A percentile compares a stretch with the other conserved stretches of the same genome.
Conservation (phyloP, 2,113 vertebrate species). For the Seriola dumerili region DNA sequence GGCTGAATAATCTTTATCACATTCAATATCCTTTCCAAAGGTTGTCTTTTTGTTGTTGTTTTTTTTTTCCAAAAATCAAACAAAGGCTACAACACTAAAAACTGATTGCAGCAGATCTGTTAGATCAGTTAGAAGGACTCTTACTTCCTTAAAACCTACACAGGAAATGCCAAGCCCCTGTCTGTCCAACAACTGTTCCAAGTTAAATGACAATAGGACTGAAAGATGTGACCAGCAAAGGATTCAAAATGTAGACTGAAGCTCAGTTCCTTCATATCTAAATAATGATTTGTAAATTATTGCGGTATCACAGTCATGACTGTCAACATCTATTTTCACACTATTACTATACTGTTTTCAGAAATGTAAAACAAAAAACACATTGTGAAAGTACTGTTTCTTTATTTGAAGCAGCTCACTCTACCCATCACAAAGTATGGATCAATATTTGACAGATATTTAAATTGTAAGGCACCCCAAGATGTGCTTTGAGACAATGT, state of each 20-base stretch:
- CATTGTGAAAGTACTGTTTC: conserved; percentile 57
- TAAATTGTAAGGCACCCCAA: conserved; percentile 95
- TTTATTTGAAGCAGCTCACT: conserved; percentile 93
- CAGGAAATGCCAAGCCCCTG: background rate
- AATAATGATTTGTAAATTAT: background rate
- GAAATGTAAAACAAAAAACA: conserved; percentile 10
- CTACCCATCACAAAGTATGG: conserved; percentile 89
- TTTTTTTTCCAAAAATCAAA: too few species aligned
- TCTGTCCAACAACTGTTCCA: too few species aligned
- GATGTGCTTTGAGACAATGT: conserved; percentile 89
- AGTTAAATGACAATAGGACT: background rate
- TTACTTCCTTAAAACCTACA: background rate
- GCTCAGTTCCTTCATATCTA: background rate
- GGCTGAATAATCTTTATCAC: background rate
- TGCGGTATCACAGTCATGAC: background rate
- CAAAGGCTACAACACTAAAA: background rate
- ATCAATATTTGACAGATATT: conserved; percentile 92
- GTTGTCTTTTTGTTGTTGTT: too few species aligned
- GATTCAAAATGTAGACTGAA: background rate
- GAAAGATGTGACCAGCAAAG: background rate
- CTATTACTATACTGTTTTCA: background rate
- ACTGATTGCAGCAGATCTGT: background rate
- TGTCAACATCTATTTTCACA: background rate
- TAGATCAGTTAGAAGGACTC: background rate
- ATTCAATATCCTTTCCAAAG: background rate